Percentiles rank a stretch among this genome's conserved stretches.
These are phyloP conservation scores for Oreochromis tanganicae DNA, from an alignment of 2,113 vertebrate genomes.

Conservation along the genomic window DNA sequence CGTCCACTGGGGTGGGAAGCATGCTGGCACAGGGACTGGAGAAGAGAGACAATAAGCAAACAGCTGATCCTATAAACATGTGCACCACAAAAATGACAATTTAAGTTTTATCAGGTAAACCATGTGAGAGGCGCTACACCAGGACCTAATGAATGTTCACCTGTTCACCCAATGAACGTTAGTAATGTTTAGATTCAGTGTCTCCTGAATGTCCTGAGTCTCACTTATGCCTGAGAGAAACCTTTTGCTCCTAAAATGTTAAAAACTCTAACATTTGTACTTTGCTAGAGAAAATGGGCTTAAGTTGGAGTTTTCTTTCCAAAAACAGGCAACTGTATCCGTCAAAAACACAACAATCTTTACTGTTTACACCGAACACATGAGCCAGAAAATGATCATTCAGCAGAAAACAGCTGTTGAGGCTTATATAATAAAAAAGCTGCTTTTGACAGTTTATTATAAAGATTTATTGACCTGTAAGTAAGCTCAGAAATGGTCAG, in stretches of 20 bases:
- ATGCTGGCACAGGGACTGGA: conserved; percentile 88
- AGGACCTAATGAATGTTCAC: not conserved
- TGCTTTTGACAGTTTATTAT: not conserved
- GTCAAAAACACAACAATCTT: not conserved
- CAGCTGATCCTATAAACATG: not conserved
- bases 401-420: not conserved
- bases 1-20: conserved; percentile 88
- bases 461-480: conserved; percentile 67
- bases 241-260: not conserved
- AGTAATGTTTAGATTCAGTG: not conserved
- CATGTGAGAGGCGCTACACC: not conserved
- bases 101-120: not conserved
- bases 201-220: not conserved
- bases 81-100: not conserved
- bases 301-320: not conserved
- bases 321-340: not conserved
- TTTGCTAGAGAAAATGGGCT: not conserved
- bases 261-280: not conserved
- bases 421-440: not conserved
- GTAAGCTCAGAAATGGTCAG: conserved; percentile 89
- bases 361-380: not conserved
- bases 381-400: not conserved
- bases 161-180: not conserved
- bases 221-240: not conserved
- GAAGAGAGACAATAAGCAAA: not conserved